A percentile compares a stretch with the other conserved stretches of the same genome.
phyloP scores from a whole-genome alignment of 2,888 invertebrate species.

The Empis stercorea region DNA sequence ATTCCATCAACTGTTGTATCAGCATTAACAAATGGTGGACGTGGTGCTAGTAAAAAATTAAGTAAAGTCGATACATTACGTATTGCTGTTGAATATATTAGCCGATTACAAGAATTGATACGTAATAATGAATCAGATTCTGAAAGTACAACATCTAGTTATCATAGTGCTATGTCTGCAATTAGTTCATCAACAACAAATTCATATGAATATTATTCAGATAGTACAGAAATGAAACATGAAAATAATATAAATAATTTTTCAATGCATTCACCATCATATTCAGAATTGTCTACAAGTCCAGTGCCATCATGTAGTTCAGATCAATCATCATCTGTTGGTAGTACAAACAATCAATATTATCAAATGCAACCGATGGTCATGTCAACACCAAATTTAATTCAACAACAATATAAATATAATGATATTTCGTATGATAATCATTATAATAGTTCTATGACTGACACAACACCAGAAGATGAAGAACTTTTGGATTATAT shows the following conservation, averaged over 20 bases:
- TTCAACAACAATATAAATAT: conserved; percentile 28
- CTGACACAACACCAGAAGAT: conserved; percentile 61
- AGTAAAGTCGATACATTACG: conserved; percentile 82
- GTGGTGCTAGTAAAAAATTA: conserved; percentile 68
- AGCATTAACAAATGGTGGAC: conserved; percentile 51
- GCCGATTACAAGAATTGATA: conserved; percentile 52
- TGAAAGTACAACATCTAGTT: conserved; percentile 34
- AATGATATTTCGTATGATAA: conserved; percentile 53
- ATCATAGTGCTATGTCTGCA: conserved; percentile 16
- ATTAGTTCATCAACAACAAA: conserved; percentile 10
- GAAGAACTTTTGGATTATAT: conserved; percentile 68
- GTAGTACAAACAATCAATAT: conserved; percentile 19
- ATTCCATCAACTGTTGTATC: conserved; percentile 71
- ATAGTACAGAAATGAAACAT: conserved; percentile 1
- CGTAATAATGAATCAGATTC: conserved; percentile 32
- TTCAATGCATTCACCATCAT: conserved; percentile 13
- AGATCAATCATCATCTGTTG: conserved; percentile 11
- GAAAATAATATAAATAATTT: no score
- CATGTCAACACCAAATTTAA: no score
- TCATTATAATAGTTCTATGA: conserved; percentile 54
- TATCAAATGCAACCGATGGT: conserved; percentile 11
- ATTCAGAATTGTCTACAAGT: conserved; percentile 54
- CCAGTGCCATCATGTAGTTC: conserved; percentile 48
- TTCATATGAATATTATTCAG: conserved; percentile 26
- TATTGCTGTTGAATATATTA: conserved; percentile 82